A percentile compares a stretch with the other conserved stretches of the same genome.
Conservation (phyloP, 2,888 invertebrate species). For the Cosmia trapezina region DNA sequence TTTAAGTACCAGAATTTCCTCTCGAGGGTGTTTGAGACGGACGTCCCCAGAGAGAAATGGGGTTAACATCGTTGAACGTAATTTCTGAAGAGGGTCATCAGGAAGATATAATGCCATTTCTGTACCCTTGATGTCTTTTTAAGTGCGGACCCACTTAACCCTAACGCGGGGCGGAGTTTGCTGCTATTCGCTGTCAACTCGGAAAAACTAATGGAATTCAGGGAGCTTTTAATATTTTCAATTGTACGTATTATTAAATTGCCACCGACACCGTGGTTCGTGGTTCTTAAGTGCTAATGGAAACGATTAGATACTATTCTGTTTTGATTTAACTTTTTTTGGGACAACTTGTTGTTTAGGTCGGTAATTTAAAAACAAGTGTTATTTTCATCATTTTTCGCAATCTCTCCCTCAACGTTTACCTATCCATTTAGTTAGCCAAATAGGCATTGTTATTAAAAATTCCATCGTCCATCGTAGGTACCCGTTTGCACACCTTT, state of each 20-base stretch:
- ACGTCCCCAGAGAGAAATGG: constrained; percentile 76
- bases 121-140: constrained; percentile 90
- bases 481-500: neutral
- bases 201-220: constrained; percentile 75
- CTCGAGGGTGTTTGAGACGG: constrained; percentile 67
- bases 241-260: constrained; percentile 52
- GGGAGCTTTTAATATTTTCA: constrained; percentile 62
- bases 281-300: constrained; percentile 19
- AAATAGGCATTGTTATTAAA: neutral
- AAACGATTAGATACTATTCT: constrained; percentile 20
- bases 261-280: constrained; percentile 15
- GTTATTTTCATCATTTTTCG: neutral
- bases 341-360: neutral
- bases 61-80: constrained; percentile 83
- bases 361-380: neutral
- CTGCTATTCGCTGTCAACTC: constrained; percentile 76
- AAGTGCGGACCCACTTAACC: constrained; percentile 89
- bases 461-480: neutral
- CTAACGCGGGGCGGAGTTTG: constrained; percentile 79
- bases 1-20: constrained; percentile 66
- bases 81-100: constrained; percentile 88
- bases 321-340: constrained; percentile 6
- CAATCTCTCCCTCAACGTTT: neutral
- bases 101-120: constrained; percentile 89
- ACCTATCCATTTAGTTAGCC: neutral